These are phyloP conservation scores for Cyprinodon tularosa DNA, from an alignment of 2,113 vertebrate species.

Conservation along the genomic window DNA sequence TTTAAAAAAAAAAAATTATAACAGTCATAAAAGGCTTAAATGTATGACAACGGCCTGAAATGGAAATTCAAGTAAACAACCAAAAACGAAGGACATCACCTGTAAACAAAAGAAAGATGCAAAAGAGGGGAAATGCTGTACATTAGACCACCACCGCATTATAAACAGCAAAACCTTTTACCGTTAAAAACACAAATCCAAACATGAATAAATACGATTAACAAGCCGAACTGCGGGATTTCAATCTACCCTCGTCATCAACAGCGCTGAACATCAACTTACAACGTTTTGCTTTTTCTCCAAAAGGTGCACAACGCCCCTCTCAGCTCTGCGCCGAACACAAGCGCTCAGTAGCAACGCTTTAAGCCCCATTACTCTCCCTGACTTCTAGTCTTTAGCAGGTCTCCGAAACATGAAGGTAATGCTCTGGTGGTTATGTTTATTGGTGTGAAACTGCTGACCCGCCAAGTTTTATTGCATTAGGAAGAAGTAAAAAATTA, in stretches of 20 bases:
- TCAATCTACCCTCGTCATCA: constrained; percentile 55
- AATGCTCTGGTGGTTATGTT: constrained; percentile 31
- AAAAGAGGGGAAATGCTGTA: constrained; percentile 48
- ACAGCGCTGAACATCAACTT: constrained; percentile 62
- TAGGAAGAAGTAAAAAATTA: constrained; percentile 30
- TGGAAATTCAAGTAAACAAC: constrained; percentile 77
- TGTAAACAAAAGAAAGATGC: constrained; percentile 61
- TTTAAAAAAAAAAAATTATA: constrained; percentile 50
- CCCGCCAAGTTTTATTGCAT: constrained; percentile 70
- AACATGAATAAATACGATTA: constrained; percentile 78
- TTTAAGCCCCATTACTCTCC: constrained; percentile 49
- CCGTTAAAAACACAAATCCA: constrained; percentile 67
- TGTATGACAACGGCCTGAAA: constrained; percentile 64
- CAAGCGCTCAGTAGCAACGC: constrained; percentile 61
- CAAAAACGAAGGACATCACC: constrained; percentile 57
- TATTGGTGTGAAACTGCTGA: constrained; percentile 49
- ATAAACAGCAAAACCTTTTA: constrained; percentile 69
- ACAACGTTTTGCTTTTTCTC: constrained; percentile 53
- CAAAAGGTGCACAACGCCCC: constrained; percentile 69
- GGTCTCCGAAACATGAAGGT: constrained; percentile 34
- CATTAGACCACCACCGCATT: constrained; percentile 61
- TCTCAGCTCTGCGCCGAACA: constrained; percentile 36
- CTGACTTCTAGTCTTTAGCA: constrained; percentile 56
- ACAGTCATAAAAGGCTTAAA: constrained; percentile 68
- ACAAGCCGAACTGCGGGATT: constrained; percentile 72